phyloP scores from a whole-genome alignment of 1,140 invertebrate genomes.

The Drosophila trapezifrons region DNA sequence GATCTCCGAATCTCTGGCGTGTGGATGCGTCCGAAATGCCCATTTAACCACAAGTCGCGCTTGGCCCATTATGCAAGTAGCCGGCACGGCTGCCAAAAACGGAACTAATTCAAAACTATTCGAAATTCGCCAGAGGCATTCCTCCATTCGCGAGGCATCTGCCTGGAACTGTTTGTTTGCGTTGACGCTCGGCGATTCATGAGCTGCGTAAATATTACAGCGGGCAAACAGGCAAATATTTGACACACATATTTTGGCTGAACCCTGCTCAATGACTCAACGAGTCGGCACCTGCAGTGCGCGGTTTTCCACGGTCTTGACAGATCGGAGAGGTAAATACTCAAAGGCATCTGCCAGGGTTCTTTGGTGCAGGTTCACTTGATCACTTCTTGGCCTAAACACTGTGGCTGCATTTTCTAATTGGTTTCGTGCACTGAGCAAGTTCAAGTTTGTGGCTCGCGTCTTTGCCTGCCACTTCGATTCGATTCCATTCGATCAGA shows the following conservation, averaged over 20 bases:
- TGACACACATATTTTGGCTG: slow-evolving; percentile 52
- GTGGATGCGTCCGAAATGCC: slow-evolving; percentile 50
- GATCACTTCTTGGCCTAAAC: slow-evolving; percentile 17
- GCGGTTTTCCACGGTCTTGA: slow-evolving; percentile 24
- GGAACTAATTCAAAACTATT: slow-evolving; percentile 63
- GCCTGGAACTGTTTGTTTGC: slow-evolving; percentile 14
- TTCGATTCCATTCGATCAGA: slow-evolving; percentile 23
- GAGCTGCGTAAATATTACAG: slow-evolving; percentile 42
- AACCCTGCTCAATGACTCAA: slow-evolving; percentile 59
- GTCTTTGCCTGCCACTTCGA: slow-evolving; percentile 55
- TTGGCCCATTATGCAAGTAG: slow-evolving; percentile 69
- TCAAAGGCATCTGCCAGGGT: slow-evolving; percentile 1
- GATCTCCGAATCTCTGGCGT: slow-evolving; percentile 18
- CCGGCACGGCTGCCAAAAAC: slow-evolving; percentile 51
- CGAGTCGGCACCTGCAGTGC: slow-evolving; percentile 38
- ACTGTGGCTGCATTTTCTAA: slow-evolving; percentile 29
- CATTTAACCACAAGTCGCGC: slow-evolving; percentile 51
- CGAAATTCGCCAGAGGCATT: slow-evolving; percentile 21
- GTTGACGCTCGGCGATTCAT: slow-evolving; percentile 37
- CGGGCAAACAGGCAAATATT: slow-evolving; percentile 59
- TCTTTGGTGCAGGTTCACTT: background rate
- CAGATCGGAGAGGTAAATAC: slow-evolving; percentile 12
- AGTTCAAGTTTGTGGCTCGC: slow-evolving; percentile 82
- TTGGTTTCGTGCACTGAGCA: slow-evolving; percentile 41
- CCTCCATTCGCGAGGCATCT: slow-evolving; percentile 22